Percentiles rank a stretch among this genome's conserved stretches.
Evolutionary conservation across 2,113 vertebrate genomes (phyloP).

Genomic region (Xyliphius kryptos): DNA sequence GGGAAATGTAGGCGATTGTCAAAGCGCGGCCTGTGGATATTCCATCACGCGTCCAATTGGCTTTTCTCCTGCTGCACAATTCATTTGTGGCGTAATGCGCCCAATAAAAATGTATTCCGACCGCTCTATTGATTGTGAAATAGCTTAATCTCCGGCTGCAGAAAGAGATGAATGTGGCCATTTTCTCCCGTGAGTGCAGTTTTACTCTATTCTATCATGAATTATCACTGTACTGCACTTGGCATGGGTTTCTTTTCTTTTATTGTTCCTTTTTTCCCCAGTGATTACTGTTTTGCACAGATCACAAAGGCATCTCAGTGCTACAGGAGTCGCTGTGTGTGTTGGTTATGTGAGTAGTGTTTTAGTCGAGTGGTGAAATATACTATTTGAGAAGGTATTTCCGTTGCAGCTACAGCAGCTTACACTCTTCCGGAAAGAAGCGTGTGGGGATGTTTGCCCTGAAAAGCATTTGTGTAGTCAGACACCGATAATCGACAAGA

Average conservation of each 20-base stretch:
- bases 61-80: constrained; percentile 61
- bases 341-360: too few species aligned
- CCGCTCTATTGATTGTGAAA: constrained; percentile 69
- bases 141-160: constrained; percentile 57
- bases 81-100: constrained; percentile 68
- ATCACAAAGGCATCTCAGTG: constrained; percentile 3
- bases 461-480: too few species aligned
- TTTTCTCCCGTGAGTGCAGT: constrained; percentile 47
- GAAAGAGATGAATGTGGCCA: constrained; percentile 55
- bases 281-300: constrained; percentile 2
- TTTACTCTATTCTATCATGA: constrained; percentile 41
- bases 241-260: constrained; percentile 4
- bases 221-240: constrained; percentile 34
- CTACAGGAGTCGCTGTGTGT: neutral
- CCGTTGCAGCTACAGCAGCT: too few species aligned
- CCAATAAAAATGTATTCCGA: constrained; percentile 62
- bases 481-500: too few species aligned
- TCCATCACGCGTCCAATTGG: constrained; percentile 71
- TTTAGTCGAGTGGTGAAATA: too few species aligned
- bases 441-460: too few species aligned
- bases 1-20: constrained; percentile 73
- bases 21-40: constrained; percentile 59
- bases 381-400: too few species aligned
- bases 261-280: neutral
- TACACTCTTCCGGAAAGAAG: too few species aligned